Base-by-base conservation (phyloP, 2,113 vertebrate species). In the Mola mola region DNA sequence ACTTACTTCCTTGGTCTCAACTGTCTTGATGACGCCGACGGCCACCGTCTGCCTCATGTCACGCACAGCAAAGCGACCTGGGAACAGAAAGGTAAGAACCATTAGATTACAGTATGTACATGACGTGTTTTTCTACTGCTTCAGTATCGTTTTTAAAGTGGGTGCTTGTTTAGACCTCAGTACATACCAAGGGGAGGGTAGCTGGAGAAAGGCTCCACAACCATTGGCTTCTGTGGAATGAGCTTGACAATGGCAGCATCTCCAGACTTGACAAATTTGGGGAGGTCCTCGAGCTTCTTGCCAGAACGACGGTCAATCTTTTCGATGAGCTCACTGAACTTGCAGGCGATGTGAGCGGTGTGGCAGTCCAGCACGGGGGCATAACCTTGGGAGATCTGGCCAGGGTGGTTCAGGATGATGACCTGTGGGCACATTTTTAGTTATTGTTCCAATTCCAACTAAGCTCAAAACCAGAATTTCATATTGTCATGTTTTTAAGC, bases 11-110 rank as follows among this genome's bases (percentile, higher is more conserved):
- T 93, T 93, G 87, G 72, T 66, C 1, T 89, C 86, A 0, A 93
- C 91, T 0, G 74, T 21, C 88, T 94, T 94, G 84, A 93, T 92
- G 82, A 94, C 92, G 3, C 92, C 93, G 2, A 94, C 93, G 12
- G 92, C 93, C 21, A 94, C 93, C 0, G 93, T 93, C 92, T 93
- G 93, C 86, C 92, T 93, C 92, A 93, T 93, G 89, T 94, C 93
- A 87, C 92, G 92, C 46, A 94, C 92, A 1, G 93, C 92, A 0
- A 94, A 94, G 59, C 92, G 92, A 86, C 93, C 93, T 94, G 40
- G 25, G 8, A 44, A 38, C 0, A 3, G 6, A 20, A 40, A 4
- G 1, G 2, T 4, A 4, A 21, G 21, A 22, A 19, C 16, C 13
- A 20, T 21, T 4, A 21, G 21, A 1, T 5, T 3, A 66, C 25